Base-by-base conservation (phyloP, 1,140 invertebrate genomes). In the Zophobas atratus region DNA sequence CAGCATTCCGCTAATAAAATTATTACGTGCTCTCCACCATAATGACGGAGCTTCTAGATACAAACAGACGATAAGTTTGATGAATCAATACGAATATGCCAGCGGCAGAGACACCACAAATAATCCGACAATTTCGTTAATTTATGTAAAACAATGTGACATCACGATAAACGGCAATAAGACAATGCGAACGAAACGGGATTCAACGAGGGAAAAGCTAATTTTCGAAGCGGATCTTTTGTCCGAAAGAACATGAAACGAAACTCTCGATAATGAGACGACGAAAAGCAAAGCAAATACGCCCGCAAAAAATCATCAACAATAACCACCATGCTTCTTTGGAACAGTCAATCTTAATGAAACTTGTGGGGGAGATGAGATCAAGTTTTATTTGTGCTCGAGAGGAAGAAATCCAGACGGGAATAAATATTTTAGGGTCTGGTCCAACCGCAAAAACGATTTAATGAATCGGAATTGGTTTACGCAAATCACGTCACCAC, bases 1-100 rank as follows among this genome's bases (percentile, higher is more conserved):
- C 60, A 67, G 38, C 4, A 67, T 67, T 67, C 60, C 60, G 38
- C 38, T 67, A 67, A 67, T 67, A 67, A 67, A 67, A 67, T 67
- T 67, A 67, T 67, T 67, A 67, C 39, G 60, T 67, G 60, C 60
- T 67, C 20, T 67, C 39, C 33, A 41, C 35, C 57, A 63, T 63
- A 63, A 63, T 39, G 34, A 57, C 20, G 57, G 39, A 63, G 4
- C n/a, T 51, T 51, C 49, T 51, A 51, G 49, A 51, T 51, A 20
- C 49, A 51, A 51, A 51, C 49, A 51, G 3, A 20, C 49, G 43
- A 46, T 46, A 51, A 6, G 49, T 51, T 20, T 51, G 49, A 51
- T 20, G 49, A 51, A 20, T 51, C 49, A 51, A 51, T 51, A 51
- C 20, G 3, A 20, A 20, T 20, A 51, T 20, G 4, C n/a, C 49